Evolutionary conservation across 2,888 invertebrate genomes (phyloP).

Genomic region (Osmoderma eremita): DNA sequence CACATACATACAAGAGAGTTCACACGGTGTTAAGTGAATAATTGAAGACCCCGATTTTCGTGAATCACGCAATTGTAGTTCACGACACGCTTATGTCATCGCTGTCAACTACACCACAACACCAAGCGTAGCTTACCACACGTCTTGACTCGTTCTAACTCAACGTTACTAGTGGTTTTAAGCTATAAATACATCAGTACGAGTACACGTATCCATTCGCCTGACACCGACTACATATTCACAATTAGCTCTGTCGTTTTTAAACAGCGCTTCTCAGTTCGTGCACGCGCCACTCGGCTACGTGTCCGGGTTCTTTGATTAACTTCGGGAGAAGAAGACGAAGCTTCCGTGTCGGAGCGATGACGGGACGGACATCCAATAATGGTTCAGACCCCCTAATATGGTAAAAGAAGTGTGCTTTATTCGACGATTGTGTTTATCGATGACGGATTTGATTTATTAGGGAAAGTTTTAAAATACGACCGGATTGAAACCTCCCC

Average conservation of each 20-base stretch:
- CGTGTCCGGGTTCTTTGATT: conserved; percentile 2
- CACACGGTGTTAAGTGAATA: conserved; percentile 31
- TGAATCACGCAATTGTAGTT: conserved; percentile 26
- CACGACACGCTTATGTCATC: conserved; percentile 21
- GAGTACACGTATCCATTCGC: neutral
- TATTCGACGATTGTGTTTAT: neutral
- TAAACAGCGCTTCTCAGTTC: conserved; percentile 10
- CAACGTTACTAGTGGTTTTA: too few species aligned
- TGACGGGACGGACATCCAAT: conserved; percentile 1
- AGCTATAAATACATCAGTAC: neutral
- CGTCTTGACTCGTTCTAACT: neutral
- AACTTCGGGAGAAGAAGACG: neutral
- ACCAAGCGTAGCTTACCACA: neutral
- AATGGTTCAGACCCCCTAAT: too few species aligned
- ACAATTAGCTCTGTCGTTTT: conserved; percentile 19
- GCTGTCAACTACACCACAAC: neutral
- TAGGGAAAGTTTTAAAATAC: conserved; percentile 13
- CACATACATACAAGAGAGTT: too few species aligned
- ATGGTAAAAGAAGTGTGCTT: too few species aligned
- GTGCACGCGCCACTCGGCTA: conserved; percentile 1
- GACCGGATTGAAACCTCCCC: too few species aligned
- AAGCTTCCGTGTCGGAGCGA: conserved; percentile 9
- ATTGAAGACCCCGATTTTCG: conserved; percentile 23
- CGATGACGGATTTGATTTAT: conserved; percentile 14
- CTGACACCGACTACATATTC: neutral